These are phyloP conservation scores for Lithobates sylvaticus DNA, from an alignment of 2,797 vertebrate genomes.

Conservation along the genomic window DNA sequence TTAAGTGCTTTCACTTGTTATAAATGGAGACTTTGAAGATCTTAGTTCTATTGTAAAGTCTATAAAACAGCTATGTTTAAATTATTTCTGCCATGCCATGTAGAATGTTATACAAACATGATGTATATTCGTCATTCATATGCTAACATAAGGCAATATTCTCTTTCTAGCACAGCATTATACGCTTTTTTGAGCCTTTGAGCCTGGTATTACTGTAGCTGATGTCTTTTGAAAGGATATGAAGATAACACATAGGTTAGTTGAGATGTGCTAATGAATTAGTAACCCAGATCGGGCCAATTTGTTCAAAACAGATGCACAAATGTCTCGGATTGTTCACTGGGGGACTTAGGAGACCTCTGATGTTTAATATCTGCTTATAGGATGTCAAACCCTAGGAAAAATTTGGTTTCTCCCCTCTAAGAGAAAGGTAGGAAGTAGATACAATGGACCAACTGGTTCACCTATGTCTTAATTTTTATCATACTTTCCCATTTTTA, in stretches of 20 bases:
- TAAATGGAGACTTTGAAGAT: constrained; percentile 21
- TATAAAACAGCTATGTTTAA: constrained; percentile 14
- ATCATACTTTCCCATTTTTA: too few relatives aligned
- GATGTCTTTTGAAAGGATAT: neutral
- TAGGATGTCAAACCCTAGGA: too few relatives aligned
- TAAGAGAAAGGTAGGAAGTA: too few relatives aligned
- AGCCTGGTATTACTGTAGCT: neutral
- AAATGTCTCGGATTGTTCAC: neutral
- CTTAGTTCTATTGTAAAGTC: constrained; percentile 16
- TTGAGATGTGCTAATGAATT: neutral
- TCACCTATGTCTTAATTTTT: too few relatives aligned
- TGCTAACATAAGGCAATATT: neutral
- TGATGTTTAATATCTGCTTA: too few relatives aligned
- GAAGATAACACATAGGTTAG: neutral
- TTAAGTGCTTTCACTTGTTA: constrained; percentile 29
- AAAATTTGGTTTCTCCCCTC: too few relatives aligned
- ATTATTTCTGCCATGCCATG: constrained; percentile 2
- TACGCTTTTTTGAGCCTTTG: too few relatives aligned
- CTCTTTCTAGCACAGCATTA: neutral
- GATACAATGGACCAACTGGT: too few relatives aligned
- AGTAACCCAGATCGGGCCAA: too few relatives aligned
- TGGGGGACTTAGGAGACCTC: neutral
- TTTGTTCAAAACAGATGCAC: too few relatives aligned
- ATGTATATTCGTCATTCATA: constrained; percentile 5
- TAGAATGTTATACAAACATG: constrained; percentile 9